phyloP scores from a whole-genome alignment of 2,113 vertebrate species.

The Phrynocephalus versicolor region DNA sequence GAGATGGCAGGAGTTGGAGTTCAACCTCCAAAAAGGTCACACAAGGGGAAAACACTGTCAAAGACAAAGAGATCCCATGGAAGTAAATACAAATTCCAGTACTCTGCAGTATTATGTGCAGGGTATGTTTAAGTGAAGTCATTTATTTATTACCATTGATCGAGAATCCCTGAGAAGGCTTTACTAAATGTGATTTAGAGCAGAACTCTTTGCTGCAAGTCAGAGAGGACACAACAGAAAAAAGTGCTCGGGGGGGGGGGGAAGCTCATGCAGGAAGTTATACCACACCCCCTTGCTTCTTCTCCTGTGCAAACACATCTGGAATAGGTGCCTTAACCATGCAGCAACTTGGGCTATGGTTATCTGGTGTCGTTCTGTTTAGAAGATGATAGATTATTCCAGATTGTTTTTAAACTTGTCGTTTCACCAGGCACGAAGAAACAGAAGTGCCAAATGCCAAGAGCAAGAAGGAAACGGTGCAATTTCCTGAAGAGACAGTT shows the following conservation, averaged over 20 bases:
- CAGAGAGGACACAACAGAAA: background rate
- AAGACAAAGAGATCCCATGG: too few relatives aligned
- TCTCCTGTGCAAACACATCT: slow-evolving; percentile 13
- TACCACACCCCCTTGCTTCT: too few relatives aligned
- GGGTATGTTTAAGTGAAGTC: background rate
- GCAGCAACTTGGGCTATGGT: background rate
- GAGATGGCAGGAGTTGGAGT: too few relatives aligned
- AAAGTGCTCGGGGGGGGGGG: background rate
- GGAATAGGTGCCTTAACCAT: background rate
- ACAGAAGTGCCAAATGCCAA: slow-evolving; percentile 32
- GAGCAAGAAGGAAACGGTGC: background rate
- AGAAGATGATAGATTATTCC: too few relatives aligned
- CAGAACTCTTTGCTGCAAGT: background rate
- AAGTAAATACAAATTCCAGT: too few relatives aligned
- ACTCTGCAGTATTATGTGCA: background rate
- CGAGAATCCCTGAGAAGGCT: background rate
- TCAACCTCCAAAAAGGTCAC: too few relatives aligned
- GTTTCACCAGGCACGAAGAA: slow-evolving; percentile 19
- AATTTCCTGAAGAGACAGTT: background rate
- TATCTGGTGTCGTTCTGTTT: too few relatives aligned
- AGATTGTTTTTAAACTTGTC: slow-evolving; percentile 14
- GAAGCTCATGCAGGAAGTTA: background rate
- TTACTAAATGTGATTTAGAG: background rate
- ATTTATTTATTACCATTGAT: background rate
- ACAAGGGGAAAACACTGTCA: background rate